Percentiles rank a stretch among this genome's conserved stretches.
Conservation (phyloP, 2,113 vertebrate species). For the Prunella fulvescens region DNA sequence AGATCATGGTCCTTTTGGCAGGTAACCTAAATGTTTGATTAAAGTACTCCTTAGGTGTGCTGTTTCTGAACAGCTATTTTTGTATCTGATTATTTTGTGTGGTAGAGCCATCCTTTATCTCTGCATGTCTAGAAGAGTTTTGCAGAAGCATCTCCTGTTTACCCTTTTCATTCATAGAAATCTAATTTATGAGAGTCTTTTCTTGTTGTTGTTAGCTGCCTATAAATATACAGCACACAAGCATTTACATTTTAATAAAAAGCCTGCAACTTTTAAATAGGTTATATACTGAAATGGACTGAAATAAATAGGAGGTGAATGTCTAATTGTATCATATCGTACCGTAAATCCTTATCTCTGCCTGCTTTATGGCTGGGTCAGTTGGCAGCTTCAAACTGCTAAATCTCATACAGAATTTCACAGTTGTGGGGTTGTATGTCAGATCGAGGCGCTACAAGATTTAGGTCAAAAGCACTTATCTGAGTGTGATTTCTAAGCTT, state of each 20-base stretch:
- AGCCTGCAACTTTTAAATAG: slow-evolving; percentile 65
- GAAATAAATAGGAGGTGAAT: slow-evolving; percentile 75
- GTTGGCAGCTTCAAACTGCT: slow-evolving; percentile 77
- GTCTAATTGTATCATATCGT: slow-evolving; percentile 82
- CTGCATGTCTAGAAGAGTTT: slow-evolving; percentile 73
- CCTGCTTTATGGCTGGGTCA: slow-evolving; percentile 77
- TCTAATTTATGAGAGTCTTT: slow-evolving; percentile 69
- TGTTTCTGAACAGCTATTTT: slow-evolving; percentile 76
- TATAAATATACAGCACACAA: slow-evolving; percentile 49
- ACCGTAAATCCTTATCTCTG: slow-evolving; percentile 77
- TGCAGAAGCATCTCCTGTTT: slow-evolving; percentile 72
- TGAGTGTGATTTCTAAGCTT: slow-evolving; percentile 80
- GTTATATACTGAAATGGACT: slow-evolving; percentile 66
- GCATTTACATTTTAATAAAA: slow-evolving; percentile 73
- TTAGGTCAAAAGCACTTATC: slow-evolving; percentile 83
- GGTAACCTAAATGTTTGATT: slow-evolving; percentile 84
- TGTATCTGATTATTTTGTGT: slow-evolving; percentile 82
- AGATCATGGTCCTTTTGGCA: slow-evolving; percentile 84
- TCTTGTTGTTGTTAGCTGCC: slow-evolving; percentile 50
- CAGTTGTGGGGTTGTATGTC: slow-evolving; percentile 77
- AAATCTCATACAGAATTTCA: slow-evolving; percentile 79
- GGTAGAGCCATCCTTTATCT: slow-evolving; percentile 79
- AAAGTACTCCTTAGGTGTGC: slow-evolving; percentile 80
- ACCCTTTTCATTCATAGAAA: slow-evolving; percentile 72
- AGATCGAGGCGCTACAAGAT: slow-evolving; percentile 77